Percentiles rank a stretch among this genome's conserved stretches.
phyloP scores from a whole-genome alignment of 2,888 invertebrate genomes.

The Anoplius nigerrimus region DNA sequence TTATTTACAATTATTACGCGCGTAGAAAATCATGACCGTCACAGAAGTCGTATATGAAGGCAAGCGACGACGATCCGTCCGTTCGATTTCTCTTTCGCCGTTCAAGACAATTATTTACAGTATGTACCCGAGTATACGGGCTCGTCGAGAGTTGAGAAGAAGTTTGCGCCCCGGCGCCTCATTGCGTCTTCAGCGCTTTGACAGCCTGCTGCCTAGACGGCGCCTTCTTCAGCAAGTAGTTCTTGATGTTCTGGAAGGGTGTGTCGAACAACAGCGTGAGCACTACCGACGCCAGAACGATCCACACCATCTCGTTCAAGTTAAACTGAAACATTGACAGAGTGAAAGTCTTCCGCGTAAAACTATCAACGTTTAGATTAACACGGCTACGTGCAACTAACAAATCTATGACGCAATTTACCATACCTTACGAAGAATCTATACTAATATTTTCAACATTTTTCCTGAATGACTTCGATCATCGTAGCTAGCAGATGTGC shows the following conservation, averaged over 20 bases:
- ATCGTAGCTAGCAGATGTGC: not conserved
- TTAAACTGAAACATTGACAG: slow-evolving; percentile 76
- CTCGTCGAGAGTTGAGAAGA: slow-evolving; percentile 4
- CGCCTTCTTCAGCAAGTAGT: slow-evolving; percentile 74
- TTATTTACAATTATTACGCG: slow-evolving; percentile 19
- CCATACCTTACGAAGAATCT: no score
- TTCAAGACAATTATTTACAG: slow-evolving; percentile 39
- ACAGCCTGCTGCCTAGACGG: not conserved
- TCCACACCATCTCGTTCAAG: slow-evolving; percentile 78
- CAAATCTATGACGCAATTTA: no score
- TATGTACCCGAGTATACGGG: slow-evolving; percentile 1
- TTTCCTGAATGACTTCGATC: no score
- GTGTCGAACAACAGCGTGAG: slow-evolving; percentile 81
- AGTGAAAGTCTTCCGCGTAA: no score
- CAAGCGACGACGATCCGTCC: slow-evolving; percentile 46
- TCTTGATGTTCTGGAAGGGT: slow-evolving; percentile 83
- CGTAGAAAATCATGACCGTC: slow-evolving; percentile 58
- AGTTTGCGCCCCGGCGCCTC: slow-evolving; percentile 27
- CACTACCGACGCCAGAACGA: slow-evolving; percentile 77
- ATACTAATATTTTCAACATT: no score
- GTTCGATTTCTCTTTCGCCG: slow-evolving; percentile 13
- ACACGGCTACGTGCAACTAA: no score
- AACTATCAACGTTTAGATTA: no score
- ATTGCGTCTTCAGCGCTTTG: slow-evolving; percentile 53
- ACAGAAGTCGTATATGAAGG: slow-evolving; percentile 67